Base-by-base conservation (phyloP, 2,888 invertebrate genomes). In the Hydrotaea cyrtoneurina region DNA sequence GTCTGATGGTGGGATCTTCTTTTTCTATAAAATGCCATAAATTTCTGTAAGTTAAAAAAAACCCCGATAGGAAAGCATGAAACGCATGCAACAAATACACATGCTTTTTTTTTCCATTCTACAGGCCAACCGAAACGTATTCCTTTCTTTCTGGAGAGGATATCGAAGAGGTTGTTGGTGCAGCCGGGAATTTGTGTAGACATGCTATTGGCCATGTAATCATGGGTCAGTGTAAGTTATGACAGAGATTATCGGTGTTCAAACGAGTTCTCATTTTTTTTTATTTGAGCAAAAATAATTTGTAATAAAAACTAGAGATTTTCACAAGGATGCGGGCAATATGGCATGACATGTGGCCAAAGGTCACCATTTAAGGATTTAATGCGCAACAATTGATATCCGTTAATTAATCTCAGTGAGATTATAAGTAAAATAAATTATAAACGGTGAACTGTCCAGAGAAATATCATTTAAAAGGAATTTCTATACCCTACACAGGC, bases 211-310 rank as follows among this genome's bases (percentile, higher is more conserved):
- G 31, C 31, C 31, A 31, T 31, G 31, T 31, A 31, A 4, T 31
- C 31, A 4, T 31, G 59, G 59, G 59, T 59, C 59, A 59, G 13
- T 26, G 23, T 59, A 26, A 59, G 26, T 59, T 59, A 59, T 59
- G 59, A n/a, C 26, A 13, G 26, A 23, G 15, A 59, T 59, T 59
- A 59, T 59, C 26, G 59, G 59, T 17, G 26, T 59, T 26, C 23
- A 59, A 59, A 59, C 11, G 15, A 2, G 15, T 26, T 26, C 21
- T 0, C 21, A n/a, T 59, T 59, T 59, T 59, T 11, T 21, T 57
- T 43, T 13, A 13, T 43, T 43, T 11, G 15, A 43, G 10, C 2
- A 10, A 43, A 43, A 43, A 43, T 43, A 2, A 43, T 43, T 43
- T 43, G 43, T 43, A 43, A 43, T 15, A 10, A 15, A 43, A 11